A percentile compares a stretch with the other conserved stretches of the same genome.
These are phyloP conservation scores for Aricia artaxerxes DNA, from an alignment of 2,888 invertebrate genomes.

Conservation along the genomic window DNA sequence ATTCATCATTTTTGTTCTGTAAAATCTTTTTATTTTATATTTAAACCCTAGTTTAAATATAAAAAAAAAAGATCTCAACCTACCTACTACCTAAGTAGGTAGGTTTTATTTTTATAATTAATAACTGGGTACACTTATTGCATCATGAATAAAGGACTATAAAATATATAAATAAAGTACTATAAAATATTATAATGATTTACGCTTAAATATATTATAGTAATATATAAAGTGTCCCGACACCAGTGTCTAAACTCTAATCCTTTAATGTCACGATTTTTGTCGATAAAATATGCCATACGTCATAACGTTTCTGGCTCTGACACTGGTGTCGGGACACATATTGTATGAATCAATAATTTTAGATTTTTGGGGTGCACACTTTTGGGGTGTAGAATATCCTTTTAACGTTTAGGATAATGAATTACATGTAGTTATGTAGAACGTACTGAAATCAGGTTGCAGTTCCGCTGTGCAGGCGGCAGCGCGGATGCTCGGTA, in stretches of 20 bases:
- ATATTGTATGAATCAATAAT: no score
- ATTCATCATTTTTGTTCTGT: background rate
- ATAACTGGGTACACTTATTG: background rate
- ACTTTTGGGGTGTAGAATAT: background rate
- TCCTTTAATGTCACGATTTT: no score
- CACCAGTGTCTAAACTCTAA: no score
- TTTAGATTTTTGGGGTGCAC: background rate
- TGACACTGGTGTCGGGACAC: no score
- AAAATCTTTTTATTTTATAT: background rate
- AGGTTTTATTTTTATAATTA: background rate
- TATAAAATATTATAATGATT: background rate
- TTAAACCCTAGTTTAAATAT: background rate
- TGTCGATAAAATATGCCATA: no score
- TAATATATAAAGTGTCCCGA: no score
- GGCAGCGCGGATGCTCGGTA: slow-evolving; percentile 28
- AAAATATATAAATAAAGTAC: background rate
- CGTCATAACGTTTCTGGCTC: no score
- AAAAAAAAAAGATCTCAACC: no score
- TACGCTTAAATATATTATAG: no score
- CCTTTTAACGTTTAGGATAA: background rate
- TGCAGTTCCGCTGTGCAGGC: background rate
- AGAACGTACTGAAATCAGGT: background rate
- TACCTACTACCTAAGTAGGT: background rate
- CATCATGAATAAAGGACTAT: background rate
- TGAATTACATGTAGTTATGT: background rate